These are phyloP conservation scores for Myopa tessellatipennis DNA, from an alignment of 2,888 invertebrate species.

Conservation along the genomic window DNA sequence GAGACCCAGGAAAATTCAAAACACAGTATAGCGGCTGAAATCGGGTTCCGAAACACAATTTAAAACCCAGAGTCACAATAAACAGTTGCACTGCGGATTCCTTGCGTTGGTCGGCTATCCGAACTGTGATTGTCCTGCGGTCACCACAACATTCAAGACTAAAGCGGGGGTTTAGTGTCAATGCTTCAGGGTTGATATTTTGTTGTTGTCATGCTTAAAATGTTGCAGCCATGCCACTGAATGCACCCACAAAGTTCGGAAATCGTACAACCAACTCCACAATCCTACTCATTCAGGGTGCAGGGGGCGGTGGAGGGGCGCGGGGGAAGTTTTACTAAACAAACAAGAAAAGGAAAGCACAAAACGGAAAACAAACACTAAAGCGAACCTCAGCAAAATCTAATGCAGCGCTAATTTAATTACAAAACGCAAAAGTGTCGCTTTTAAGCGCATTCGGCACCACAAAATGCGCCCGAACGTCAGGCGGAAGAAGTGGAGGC, in stretches of 20 bases:
- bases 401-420: constrained; percentile 64
- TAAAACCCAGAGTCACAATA: not conserved
- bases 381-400: constrained; percentile 43
- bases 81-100: constrained; percentile 6
- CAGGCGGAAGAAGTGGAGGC: not conserved
- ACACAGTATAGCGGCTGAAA: too few relatives aligned
- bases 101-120: not conserved
- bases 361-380: not conserved
- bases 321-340: not conserved
- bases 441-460: constrained; percentile 35
- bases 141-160: too few relatives aligned
- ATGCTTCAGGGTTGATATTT: too few relatives aligned
- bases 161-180: too few relatives aligned
- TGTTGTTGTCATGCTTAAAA: too few relatives aligned
- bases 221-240: not conserved
- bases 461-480: constrained; percentile 19
- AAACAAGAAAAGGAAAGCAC: not conserved
- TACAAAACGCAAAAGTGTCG: constrained; percentile 63
- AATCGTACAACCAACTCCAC: not conserved
- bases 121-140: too few relatives aligned
- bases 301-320: not conserved
- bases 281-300: not conserved
- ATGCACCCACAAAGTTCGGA: not conserved
- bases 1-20: too few relatives aligned
- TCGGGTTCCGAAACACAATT: too few relatives aligned